Evolutionary conservation across 2,113 vertebrate species (phyloP).

Genomic region (Chloropsis cyanopogon): DNA sequence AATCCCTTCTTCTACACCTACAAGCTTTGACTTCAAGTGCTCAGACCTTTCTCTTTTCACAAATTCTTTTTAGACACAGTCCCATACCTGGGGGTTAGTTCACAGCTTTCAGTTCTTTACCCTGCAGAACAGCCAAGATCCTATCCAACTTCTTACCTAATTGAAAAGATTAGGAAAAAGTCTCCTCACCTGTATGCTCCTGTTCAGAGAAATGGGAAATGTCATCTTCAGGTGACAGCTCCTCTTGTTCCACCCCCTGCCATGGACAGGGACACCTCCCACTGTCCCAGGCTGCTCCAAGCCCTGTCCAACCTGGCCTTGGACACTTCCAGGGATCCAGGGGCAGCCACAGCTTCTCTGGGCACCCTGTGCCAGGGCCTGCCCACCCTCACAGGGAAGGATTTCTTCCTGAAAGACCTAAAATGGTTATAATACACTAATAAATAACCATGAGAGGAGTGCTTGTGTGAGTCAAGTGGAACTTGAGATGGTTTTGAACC

Average conservation of each 20-base stretch:
- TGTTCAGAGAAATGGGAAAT: background rate
- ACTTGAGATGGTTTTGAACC: background rate
- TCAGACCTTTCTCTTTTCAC: background rate
- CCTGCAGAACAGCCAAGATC: background rate
- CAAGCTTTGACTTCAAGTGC: background rate
- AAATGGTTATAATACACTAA: background rate
- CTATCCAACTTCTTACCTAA: background rate
- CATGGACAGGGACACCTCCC: background rate
- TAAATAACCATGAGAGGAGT: background rate
- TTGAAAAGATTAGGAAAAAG: background rate
- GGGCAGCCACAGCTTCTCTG: background rate
- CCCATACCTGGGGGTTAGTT: too few relatives aligned
- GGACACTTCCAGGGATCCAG: background rate
- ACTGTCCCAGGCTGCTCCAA: rapidly evolving
- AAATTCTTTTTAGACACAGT: background rate
- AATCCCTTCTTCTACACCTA: background rate
- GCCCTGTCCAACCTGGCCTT: rapidly evolving
- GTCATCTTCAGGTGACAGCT: background rate
- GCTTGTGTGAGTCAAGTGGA: background rate
- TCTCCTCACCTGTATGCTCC: background rate
- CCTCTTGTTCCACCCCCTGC: background rate
- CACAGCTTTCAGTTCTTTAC: background rate
- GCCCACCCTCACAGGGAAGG: rapidly evolving
- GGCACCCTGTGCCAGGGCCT: background rate
- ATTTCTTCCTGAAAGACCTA: background rate